Percentiles rank a stretch among this genome's conserved stretches.
phyloP scores from a whole-genome alignment of 2,113 vertebrate genomes.

The Chrysemys picta region DNA sequence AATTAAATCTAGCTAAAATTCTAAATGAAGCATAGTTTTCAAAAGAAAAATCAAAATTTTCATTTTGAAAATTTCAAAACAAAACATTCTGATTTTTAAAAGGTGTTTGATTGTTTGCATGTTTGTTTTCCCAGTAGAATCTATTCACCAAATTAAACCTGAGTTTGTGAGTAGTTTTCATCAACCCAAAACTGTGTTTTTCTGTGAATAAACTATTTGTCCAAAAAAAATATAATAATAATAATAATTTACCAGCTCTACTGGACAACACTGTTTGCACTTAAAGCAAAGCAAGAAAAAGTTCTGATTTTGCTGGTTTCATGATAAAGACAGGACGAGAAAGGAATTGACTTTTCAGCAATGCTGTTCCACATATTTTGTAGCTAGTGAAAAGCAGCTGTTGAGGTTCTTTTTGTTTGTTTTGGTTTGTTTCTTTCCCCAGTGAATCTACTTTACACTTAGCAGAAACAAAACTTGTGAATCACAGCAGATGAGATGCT shows the following conservation, averaged over 20 bases:
- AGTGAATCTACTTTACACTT: slow-evolving; percentile 23
- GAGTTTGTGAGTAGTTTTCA: background rate
- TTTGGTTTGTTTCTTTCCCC: background rate
- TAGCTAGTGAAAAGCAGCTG: background rate
- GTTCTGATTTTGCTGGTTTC: background rate
- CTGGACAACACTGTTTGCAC: background rate
- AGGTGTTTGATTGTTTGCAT: background rate
- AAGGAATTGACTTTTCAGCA: slow-evolving; percentile 8
- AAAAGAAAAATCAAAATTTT: background rate
- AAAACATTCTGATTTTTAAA: background rate
- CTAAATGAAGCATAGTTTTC: background rate
- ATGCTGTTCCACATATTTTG: background rate
- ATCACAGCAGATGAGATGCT: slow-evolving; percentile 48
- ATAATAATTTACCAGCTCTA: background rate
- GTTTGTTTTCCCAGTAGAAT: background rate
- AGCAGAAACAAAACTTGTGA: slow-evolving; percentile 26
- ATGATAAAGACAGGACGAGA: background rate
- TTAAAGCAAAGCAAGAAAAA: background rate
- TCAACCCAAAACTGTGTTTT: background rate
- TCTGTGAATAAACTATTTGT: background rate
- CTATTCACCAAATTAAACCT: background rate
- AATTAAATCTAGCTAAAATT: background rate
- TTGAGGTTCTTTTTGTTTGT: background rate
- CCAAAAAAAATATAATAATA: background rate
- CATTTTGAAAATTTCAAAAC: no score